These are phyloP conservation scores for Epistrophe grossulariae DNA, from an alignment of 2,888 invertebrate species.

Conservation along the genomic window DNA sequence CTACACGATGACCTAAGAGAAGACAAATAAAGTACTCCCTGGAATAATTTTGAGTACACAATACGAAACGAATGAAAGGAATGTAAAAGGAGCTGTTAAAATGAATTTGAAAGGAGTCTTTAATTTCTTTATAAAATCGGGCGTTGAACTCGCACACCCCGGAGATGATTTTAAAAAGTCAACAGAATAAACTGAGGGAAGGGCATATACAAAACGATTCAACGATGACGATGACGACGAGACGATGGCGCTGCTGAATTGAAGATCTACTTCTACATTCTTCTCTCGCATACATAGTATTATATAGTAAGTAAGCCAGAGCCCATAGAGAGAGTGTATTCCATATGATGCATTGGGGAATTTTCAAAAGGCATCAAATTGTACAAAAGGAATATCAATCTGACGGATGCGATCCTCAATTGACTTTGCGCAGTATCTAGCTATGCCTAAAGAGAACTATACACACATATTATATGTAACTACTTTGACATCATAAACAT, in stretches of 20 bases:
- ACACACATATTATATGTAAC: too few species aligned
- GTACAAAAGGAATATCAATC: slow-evolving; percentile 71
- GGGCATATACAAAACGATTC: neutral
- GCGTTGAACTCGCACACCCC: slow-evolving; percentile 66
- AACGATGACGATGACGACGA: neutral
- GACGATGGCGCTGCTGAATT: neutral
- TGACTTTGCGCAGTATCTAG: slow-evolving; percentile 34
- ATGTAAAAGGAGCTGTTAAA: slow-evolving; percentile 54
- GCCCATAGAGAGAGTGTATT: neutral
- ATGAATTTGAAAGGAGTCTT: slow-evolving; percentile 71
- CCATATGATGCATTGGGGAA: slow-evolving; percentile 34
- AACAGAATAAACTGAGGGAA: slow-evolving; percentile 38
- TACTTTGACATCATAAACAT: slow-evolving; percentile 28
- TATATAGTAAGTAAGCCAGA: too few species aligned
- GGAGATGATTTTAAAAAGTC: slow-evolving; percentile 62
- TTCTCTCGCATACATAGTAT: slow-evolving; percentile 17
- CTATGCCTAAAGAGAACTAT: neutral
- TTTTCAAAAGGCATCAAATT: slow-evolving; percentile 55
- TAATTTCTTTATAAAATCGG: slow-evolving; percentile 74
- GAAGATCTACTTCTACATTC: slow-evolving; percentile 33
- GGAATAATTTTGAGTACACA: slow-evolving; percentile 8
- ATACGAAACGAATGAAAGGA: slow-evolving; percentile 49
- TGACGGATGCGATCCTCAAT: slow-evolving; percentile 71
- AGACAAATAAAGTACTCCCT: neutral
- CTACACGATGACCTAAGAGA: neutral